These are phyloP conservation scores for Scaptomyza polygonia DNA, from an alignment of 2,888 invertebrate genomes.

Conservation along the genomic window DNA sequence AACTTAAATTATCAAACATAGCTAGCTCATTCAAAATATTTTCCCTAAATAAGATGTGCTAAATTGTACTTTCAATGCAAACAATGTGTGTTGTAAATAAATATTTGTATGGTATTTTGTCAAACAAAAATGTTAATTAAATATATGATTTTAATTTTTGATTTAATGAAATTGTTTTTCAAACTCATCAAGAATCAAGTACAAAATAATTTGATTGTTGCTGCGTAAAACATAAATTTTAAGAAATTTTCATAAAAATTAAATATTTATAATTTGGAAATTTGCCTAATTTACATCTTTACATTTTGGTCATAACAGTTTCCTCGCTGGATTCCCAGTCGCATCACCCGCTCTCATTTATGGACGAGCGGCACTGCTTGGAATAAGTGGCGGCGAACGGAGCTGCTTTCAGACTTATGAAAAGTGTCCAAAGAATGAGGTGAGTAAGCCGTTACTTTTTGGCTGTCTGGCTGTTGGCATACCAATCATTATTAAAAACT, in stretches of 20 bases:
- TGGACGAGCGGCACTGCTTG: conserved; percentile 90
- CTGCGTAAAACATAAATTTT: no score
- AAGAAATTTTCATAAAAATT: no score
- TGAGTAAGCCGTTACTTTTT: conserved; percentile 36
- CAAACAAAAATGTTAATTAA: no score
- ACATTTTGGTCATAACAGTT: conserved; percentile 53
- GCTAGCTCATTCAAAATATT: neutral
- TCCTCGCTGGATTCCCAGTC: conserved; percentile 82
- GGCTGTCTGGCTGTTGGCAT: conserved; percentile 1
- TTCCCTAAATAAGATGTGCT: no score
- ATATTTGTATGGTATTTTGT: no score
- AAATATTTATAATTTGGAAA: neutral
- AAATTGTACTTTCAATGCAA: no score
- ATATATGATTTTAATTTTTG: no score
- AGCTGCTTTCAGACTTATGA: conserved; percentile 87
- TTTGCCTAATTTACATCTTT: neutral
- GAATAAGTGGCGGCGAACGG: conserved; percentile 86
- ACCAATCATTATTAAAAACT: conserved; percentile 34
- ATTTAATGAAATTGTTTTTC: no score
- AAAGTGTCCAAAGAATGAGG: conserved; percentile 89
- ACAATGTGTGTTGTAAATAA: no score
- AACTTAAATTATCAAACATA: no score
- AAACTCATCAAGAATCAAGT: no score
- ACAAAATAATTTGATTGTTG: no score
- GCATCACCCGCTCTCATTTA: conserved; percentile 89